Percentiles rank a stretch among this genome's conserved stretches.
Evolutionary conservation across 2,113 vertebrate species (phyloP).

Genomic region (Trogon surrucura): DNA sequence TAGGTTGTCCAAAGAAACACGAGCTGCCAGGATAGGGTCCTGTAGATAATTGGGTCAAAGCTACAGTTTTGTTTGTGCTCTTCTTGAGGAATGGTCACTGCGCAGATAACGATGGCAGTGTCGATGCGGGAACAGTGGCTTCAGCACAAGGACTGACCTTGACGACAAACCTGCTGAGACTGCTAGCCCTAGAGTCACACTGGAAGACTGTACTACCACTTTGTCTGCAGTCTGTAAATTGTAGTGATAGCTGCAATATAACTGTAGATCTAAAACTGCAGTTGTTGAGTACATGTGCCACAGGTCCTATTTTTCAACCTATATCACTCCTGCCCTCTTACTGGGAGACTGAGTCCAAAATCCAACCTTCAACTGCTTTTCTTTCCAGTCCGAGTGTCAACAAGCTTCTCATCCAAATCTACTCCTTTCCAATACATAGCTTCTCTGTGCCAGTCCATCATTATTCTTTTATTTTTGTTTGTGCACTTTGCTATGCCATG

Average conservation of each 20-base stretch:
- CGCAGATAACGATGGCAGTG: not conserved
- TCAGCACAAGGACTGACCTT: not conserved
- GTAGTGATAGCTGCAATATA: not conserved
- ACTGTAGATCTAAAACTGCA: not conserved
- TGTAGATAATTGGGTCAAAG: not conserved
- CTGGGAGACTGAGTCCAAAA: not conserved
- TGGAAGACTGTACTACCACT: no score
- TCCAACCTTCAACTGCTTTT: not conserved
- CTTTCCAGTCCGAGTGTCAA: not conserved
- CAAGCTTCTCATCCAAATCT: not conserved
- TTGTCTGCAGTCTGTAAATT: not conserved
- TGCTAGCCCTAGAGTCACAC: not conserved
- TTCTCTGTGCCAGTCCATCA: not conserved
- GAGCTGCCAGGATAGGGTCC: not conserved
- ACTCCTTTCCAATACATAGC: not conserved
- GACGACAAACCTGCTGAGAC: not conserved
- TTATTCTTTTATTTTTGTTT: not conserved
- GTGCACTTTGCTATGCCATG: not conserved
- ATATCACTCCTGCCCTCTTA: not conserved
- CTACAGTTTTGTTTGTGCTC: not conserved
- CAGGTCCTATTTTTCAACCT: not conserved
- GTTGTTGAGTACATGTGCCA: not conserved
- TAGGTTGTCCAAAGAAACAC: not conserved
- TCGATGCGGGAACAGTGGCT: not conserved
- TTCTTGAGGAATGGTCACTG: not conserved